These are phyloP conservation scores for Pterocles gutturalis DNA, from an alignment of 2,113 vertebrate species.

Conservation along the genomic window DNA sequence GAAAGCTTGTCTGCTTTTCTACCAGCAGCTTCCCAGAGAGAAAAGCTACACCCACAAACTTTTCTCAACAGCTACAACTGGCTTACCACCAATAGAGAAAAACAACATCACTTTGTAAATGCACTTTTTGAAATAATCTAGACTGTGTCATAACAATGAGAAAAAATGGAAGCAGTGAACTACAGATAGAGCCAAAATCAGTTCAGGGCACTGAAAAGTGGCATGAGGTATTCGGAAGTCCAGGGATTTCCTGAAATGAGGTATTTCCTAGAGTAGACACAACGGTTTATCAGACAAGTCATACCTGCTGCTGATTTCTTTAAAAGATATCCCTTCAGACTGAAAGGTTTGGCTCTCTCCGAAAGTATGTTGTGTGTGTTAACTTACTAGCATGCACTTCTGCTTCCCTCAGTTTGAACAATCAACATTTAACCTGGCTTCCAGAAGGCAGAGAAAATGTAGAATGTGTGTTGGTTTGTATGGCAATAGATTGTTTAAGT, in stretches of 20 bases:
- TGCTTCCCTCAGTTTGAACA: neutral
- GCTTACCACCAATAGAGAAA: neutral
- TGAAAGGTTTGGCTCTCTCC: neutral
- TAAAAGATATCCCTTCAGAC: neutral
- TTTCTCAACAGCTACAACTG: neutral
- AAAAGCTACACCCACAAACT: neutral
- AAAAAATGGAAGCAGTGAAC: neutral
- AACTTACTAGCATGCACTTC: neutral
- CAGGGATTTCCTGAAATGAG: neutral
- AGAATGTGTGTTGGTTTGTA: neutral
- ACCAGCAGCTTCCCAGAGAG: neutral
- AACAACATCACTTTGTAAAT: neutral
- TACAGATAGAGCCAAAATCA: neutral
- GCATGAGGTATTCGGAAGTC: accelerated
- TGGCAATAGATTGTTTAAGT: accelerated
- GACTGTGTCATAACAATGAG: neutral
- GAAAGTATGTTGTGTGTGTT: accelerated
- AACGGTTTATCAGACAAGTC: neutral
- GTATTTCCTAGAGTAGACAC: neutral
- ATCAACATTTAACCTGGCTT: neutral
- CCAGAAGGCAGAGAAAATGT: neutral
- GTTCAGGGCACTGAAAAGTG: neutral
- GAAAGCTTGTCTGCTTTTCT: neutral
- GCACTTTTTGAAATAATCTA: neutral
- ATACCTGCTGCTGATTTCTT: neutral